Percentiles rank a stretch among this genome's conserved stretches.
phyloP scores from a whole-genome alignment of 2,113 vertebrate genomes.

The Neopipo cinnamomea region DNA sequence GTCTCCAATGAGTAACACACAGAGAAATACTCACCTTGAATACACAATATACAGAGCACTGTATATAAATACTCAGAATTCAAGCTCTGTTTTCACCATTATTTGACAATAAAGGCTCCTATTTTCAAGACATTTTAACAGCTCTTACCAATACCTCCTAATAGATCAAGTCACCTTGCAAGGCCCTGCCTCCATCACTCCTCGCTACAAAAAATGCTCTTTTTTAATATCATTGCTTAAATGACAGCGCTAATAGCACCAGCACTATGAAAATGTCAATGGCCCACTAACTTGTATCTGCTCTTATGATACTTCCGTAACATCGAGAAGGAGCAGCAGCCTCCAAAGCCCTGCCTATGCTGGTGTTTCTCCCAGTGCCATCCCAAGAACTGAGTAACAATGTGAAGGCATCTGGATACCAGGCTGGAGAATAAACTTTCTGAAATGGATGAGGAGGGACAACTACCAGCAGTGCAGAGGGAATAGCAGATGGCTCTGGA shows the following conservation, averaged over 20 bases:
- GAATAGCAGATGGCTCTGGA: neutral
- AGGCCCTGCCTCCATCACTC: neutral
- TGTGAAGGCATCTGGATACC: neutral
- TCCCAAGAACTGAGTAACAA: neutral
- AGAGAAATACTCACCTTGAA: neutral
- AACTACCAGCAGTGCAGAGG: neutral
- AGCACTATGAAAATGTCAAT: neutral
- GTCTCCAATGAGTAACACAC: neutral
- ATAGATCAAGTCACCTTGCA: neutral
- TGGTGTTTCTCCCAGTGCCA: neutral
- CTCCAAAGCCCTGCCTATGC: rapidly evolving
- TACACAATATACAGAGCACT: neutral
- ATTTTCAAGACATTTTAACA: neutral
- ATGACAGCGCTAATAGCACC: neutral
- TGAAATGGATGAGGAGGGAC: neutral
- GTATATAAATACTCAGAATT: neutral
- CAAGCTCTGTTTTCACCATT: neutral
- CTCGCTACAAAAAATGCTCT: neutral
- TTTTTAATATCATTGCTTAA: neutral
- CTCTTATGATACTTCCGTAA: neutral
- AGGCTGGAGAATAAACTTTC: neutral
- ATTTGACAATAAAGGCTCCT: neutral
- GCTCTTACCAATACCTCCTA: neutral
- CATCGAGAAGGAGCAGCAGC: neutral
- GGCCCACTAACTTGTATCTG: neutral